A percentile compares a stretch with the other conserved stretches of the same genome.
Conservation (phyloP, 2,888 invertebrate species). For the Scotopteryx bipunctaria region DNA sequence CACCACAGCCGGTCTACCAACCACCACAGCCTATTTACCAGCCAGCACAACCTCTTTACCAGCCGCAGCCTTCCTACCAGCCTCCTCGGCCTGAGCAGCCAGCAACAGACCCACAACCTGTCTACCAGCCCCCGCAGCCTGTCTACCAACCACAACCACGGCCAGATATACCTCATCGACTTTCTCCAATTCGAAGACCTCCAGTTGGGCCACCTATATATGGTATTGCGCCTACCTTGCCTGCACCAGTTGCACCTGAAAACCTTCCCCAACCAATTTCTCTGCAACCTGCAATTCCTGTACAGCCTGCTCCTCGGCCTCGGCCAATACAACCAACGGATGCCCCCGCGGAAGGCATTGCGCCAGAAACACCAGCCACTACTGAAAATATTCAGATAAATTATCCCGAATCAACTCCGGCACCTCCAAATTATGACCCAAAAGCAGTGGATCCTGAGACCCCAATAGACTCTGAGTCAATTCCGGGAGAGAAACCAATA, state of each 20-base stretch:
- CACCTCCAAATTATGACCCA: not conserved
- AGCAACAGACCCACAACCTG: too few relatives aligned
- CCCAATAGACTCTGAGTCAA: not conserved
- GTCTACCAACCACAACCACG: not conserved
- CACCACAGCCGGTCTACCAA: conserved; percentile 1
- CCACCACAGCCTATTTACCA: not conserved
- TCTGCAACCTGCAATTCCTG: conserved; percentile 7
- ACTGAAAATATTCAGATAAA: not conserved
- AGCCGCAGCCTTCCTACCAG: not conserved
- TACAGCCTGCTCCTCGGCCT: conserved; percentile 3
- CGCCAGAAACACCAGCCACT: not conserved
- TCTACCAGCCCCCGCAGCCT: not conserved
- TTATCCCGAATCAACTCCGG: not conserved
- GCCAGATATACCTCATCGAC: too few relatives aligned
- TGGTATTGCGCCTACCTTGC: not conserved
- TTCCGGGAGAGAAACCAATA: not conserved
- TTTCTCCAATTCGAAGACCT: too few relatives aligned
- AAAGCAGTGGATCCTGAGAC: not conserved
- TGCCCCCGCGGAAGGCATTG: not conserved
- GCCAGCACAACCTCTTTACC: not conserved
- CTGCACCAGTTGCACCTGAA: not conserved
- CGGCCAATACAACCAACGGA: not conserved
- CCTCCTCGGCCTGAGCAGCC: too few relatives aligned
- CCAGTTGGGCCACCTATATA: not conserved
- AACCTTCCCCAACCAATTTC: conserved; percentile 2